Evolutionary conservation across 2,797 vertebrate genomes (phyloP).

Genomic region (Etheostoma nigrum): DNA sequence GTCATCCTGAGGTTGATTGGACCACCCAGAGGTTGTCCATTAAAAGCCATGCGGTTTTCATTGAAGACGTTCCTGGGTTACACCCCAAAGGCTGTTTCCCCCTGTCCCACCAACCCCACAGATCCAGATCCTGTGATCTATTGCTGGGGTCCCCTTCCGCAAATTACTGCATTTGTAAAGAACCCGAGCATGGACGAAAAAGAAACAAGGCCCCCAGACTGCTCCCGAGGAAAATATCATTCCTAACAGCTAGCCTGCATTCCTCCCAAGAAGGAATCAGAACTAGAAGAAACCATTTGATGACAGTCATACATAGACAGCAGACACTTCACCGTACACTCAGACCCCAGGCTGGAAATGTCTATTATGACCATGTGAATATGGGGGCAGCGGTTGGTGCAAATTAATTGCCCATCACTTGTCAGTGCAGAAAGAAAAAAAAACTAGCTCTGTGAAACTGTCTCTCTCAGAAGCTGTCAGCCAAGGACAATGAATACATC

Average conservation of each 20-base stretch:
- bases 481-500: conserved; percentile 75
- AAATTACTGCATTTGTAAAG: conserved; percentile 76
- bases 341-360: conserved; percentile 47
- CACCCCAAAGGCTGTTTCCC: conserved; percentile 61
- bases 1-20: conserved; percentile 75
- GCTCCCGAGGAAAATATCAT: conserved; percentile 56
- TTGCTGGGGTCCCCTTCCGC: conserved; percentile 67
- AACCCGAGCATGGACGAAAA: conserved; percentile 56
- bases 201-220: conserved; percentile 52
- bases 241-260: conserved; percentile 56
- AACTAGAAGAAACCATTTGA: conserved; percentile 50
- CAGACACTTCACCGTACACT: conserved; percentile 45
- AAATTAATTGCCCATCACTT: conserved; percentile 80
- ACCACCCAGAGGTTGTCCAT: conserved; percentile 78
- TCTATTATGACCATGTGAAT: conserved; percentile 49
- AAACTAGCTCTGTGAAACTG: conserved; percentile 35
- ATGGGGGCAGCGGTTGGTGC: conserved; percentile 33
- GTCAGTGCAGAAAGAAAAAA: conserved; percentile 58
- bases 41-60: conserved; percentile 78
- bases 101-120: conserved; percentile 55
- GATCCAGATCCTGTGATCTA: conserved; percentile 73
- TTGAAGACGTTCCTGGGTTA: conserved; percentile 72
- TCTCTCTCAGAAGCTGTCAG: conserved; percentile 70
- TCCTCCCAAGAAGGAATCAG: conserved; percentile 45
- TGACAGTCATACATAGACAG: conserved; percentile 30